These are phyloP conservation scores for Tympanuchus pallidicinctus DNA, from an alignment of 2,113 vertebrate species.

Conservation along the genomic window DNA sequence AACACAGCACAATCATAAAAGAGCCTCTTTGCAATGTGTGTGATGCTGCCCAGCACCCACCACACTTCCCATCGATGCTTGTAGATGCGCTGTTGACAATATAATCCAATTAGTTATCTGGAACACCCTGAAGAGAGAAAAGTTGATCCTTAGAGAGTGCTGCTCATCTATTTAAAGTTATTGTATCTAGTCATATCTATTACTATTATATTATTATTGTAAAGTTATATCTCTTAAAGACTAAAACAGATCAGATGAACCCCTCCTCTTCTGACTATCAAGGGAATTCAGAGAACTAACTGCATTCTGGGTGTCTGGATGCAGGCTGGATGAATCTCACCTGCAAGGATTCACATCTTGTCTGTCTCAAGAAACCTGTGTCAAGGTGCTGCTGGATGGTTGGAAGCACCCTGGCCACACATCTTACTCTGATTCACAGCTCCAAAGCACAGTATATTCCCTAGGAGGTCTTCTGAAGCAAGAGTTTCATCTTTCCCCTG, in stretches of 20 bases:
- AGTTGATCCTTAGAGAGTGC: background rate
- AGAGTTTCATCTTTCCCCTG: background rate
- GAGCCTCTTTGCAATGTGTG: fast-evolving
- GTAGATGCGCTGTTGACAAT: background rate
- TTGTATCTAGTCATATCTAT: no score
- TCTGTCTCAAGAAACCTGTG: background rate
- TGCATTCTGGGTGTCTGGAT: background rate
- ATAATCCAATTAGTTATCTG: background rate
- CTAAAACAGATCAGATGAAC: background rate
- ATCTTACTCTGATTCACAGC: background rate
- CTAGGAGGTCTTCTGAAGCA: background rate
- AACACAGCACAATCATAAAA: fast-evolving
- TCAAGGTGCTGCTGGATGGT: background rate
- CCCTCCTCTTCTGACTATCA: background rate
- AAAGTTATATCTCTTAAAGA: background rate
- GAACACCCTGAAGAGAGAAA: background rate
- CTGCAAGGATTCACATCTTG: background rate
- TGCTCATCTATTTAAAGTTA: background rate
- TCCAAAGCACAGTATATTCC: background rate
- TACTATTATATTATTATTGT: no score
- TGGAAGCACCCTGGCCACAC: background rate
- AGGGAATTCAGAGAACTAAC: background rate
- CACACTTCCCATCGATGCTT: background rate
- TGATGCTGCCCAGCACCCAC: background rate
- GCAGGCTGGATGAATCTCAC: background rate